phyloP scores from a whole-genome alignment of 1,140 invertebrate genomes.

The Planococcus citri region DNA sequence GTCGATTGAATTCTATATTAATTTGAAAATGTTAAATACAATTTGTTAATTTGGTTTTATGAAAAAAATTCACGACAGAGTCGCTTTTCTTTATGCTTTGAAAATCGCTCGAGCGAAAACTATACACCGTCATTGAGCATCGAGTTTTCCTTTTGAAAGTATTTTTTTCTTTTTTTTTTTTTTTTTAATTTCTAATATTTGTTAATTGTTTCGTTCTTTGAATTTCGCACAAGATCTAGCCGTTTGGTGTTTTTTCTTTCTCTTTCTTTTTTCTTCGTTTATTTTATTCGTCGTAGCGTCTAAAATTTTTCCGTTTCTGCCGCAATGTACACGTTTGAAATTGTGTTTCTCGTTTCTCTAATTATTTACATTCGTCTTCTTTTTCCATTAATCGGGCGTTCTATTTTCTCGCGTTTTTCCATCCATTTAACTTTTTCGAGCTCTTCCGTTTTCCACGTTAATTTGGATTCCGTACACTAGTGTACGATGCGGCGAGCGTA shows the following conservation, averaged over 20 bases:
- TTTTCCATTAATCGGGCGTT: background rate
- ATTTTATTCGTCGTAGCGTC: too few species aligned
- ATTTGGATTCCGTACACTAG: too few species aligned
- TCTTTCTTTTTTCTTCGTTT: too few species aligned
- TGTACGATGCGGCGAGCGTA: background rate
- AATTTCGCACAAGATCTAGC: background rate
- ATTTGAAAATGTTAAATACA: too few species aligned
- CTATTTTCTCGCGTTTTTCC: slow-evolving; percentile 6
- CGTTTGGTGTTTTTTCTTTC: background rate
- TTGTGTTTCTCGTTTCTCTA: background rate
- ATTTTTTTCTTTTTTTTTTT: too few species aligned
- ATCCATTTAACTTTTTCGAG: background rate
- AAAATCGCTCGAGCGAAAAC: background rate
- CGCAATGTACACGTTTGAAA: background rate
- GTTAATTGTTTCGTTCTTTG: background rate
- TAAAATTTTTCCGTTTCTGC: too few species aligned
- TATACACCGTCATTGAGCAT: background rate
- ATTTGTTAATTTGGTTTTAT: too few species aligned
- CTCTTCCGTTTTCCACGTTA: too few species aligned
- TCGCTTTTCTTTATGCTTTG: too few species aligned
- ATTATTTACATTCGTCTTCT: background rate
- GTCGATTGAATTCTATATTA: too few species aligned
- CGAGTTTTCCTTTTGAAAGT: background rate
- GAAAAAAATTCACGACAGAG: too few species aligned
- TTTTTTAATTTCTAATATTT: too few species aligned